Percentiles rank a stretch among this genome's conserved stretches.
Evolutionary conservation across 2,797 vertebrate species (phyloP).

Genomic region (Rhabdophis nuchalis): DNA sequence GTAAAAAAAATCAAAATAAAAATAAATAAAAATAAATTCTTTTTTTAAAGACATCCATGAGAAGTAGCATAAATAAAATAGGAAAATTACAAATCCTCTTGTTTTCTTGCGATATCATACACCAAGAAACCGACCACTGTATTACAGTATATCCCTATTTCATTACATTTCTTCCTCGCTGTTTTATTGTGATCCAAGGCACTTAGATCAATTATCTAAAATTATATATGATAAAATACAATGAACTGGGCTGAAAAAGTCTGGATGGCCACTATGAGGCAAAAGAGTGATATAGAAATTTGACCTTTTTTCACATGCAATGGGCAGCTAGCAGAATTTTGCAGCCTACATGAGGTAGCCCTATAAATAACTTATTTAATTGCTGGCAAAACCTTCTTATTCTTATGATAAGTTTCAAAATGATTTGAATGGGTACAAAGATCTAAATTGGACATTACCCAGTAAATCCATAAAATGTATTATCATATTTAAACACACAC

Average conservation of each 20-base stretch:
- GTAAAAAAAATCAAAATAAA: too few species aligned
- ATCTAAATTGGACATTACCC: neutral
- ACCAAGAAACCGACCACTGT: neutral
- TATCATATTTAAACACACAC: neutral
- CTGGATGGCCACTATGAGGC: neutral
- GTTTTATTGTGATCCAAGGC: neutral
- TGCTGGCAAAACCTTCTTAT: neutral
- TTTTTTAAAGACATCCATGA: neutral
- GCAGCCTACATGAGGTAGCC: neutral
- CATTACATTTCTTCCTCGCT: neutral
- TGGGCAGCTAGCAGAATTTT: neutral
- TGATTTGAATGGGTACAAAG: neutral
- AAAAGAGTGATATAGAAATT: neutral
- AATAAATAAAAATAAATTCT: too few species aligned
- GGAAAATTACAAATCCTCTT: neutral
- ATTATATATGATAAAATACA: neutral
- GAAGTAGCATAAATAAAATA: neutral
- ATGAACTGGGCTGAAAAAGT: neutral
- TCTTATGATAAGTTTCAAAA: neutral
- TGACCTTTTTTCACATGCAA: neutral
- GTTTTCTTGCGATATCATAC: neutral
- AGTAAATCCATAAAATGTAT: neutral
- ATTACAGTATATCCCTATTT: neutral
- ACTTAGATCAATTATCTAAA: neutral
- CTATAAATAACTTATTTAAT: neutral